These are phyloP conservation scores for Mylabris phalerata DNA, from an alignment of 1,140 invertebrate genomes.

Conservation along the genomic window DNA sequence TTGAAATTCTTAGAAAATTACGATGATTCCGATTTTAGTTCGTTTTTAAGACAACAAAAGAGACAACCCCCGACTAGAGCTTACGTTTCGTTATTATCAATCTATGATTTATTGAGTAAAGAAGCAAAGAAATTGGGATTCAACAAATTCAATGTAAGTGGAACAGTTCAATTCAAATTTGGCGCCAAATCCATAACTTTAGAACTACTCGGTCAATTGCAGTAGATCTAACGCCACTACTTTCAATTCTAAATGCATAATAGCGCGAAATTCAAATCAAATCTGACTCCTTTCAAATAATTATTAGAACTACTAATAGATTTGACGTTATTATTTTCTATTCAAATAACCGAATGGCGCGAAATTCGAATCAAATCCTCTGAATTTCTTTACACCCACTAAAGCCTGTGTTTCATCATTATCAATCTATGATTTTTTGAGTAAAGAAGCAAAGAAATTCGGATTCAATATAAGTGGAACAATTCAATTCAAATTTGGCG, in stretches of 20 bases:
- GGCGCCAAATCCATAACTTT: too few species aligned
- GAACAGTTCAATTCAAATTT: background rate
- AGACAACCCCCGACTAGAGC: constrained; percentile 36
- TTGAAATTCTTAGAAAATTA: constrained; percentile 31
- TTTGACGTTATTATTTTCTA: too few species aligned
- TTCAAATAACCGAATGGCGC: too few species aligned
- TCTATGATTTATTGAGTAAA: constrained; percentile 51
- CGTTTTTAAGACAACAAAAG: constrained; percentile 27
- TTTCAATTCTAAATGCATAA: too few species aligned
- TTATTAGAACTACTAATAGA: too few species aligned
- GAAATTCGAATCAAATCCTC: too few species aligned
- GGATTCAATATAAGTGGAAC: constrained; percentile 44
- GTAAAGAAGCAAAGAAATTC: constrained; percentile 50
- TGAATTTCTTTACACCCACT: constrained; percentile 26
- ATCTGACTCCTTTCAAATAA: too few species aligned
- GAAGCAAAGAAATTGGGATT: constrained; percentile 49
- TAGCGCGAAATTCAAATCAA: too few species aligned
- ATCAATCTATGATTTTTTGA: constrained; percentile 49
- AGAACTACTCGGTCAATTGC: too few species aligned
- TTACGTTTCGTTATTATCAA: constrained; percentile 44
- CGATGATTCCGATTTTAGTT: constrained; percentile 31
- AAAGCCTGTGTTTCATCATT: constrained; percentile 44
- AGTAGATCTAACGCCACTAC: too few species aligned
- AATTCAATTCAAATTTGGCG: too few species aligned
- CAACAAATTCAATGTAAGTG: constrained; percentile 47